Conservation (phyloP, 2,797 vertebrate species). For the Scyliorhinus canicula region DNA sequence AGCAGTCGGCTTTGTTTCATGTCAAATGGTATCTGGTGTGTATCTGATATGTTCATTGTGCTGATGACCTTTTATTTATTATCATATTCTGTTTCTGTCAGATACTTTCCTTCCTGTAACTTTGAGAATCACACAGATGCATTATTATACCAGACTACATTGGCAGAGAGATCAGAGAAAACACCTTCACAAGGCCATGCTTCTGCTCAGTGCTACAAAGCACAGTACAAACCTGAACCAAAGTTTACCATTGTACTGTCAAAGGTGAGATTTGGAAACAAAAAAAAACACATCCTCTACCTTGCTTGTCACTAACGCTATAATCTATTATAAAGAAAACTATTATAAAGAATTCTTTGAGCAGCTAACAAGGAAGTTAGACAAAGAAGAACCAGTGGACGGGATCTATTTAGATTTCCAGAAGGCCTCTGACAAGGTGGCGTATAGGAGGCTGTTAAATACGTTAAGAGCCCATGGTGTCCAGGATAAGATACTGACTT, state of each 20-base stretch:
- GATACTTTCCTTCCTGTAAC: slow-evolving; percentile 28
- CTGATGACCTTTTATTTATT: background rate
- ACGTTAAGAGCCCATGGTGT: too few relatives aligned
- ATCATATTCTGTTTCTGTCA: background rate
- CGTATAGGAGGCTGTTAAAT: too few relatives aligned
- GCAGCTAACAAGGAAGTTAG: too few relatives aligned
- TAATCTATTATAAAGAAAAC: background rate
- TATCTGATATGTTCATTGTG: background rate
- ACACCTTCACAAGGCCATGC: slow-evolving; percentile 41
- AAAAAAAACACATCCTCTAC: background rate
- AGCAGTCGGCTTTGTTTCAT: background rate
- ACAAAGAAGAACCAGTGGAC: too few relatives aligned
- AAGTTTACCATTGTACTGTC: slow-evolving; percentile 60
- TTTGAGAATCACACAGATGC: slow-evolving; percentile 46
- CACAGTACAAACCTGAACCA: slow-evolving; percentile 54
- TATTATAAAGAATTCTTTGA: too few relatives aligned
- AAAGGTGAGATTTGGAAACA: slow-evolving; percentile 49
- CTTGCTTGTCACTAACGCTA: background rate
- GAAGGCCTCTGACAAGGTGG: too few relatives aligned
- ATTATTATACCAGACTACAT: slow-evolving; percentile 47
- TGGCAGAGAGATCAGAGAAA: slow-evolving; percentile 45
- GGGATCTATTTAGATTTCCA: too few relatives aligned
- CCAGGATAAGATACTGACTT: too few relatives aligned
- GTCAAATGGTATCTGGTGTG: background rate
- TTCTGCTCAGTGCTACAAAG: slow-evolving; percentile 53